Conservation (phyloP, 2,888 invertebrate species). For the Kuschelorhynchus macadamiae region DNA sequence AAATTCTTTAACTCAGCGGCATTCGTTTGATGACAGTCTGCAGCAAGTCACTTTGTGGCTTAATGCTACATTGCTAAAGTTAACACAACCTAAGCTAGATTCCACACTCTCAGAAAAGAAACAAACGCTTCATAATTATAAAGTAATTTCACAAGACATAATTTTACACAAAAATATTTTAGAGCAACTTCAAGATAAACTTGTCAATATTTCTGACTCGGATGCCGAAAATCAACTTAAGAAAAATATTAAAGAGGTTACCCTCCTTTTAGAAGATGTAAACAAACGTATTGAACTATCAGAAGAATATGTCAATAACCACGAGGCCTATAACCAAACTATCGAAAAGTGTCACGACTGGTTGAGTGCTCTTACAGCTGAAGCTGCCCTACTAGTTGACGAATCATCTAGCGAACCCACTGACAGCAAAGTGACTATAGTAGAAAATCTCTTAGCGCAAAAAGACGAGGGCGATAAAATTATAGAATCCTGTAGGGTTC, state of each 20-base stretch:
- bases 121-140: conserved; percentile 85
- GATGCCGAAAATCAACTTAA: conserved; percentile 83
- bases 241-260: conserved; percentile 81
- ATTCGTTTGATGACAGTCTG: conserved; percentile 93
- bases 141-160: conserved; percentile 87
- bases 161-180: conserved; percentile 88
- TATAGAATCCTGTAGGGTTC: conserved; percentile 78
- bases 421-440: conserved; percentile 80
- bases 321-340: conserved; percentile 85
- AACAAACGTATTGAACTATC: conserved; percentile 76
- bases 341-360: conserved; percentile 89
- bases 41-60: conserved; percentile 92
- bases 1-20: conserved; percentile 89
- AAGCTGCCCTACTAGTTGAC: conserved; percentile 83
- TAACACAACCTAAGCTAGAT: conserved; percentile 80
- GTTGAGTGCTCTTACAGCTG: conserved; percentile 83
- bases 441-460: conserved; percentile 83
- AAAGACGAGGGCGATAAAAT: conserved; percentile 81
- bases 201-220: conserved; percentile 83
- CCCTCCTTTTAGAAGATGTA: conserved; percentile 77
- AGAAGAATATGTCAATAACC: conserved; percentile 83
- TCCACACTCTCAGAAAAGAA: conserved; percentile 91
- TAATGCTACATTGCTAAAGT: conserved; percentile 81
- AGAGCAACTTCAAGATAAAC: conserved; percentile 86
- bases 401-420: conserved; percentile 85